phyloP scores from a whole-genome alignment of 2,888 invertebrate genomes.

The Yponomeuta malinellus region DNA sequence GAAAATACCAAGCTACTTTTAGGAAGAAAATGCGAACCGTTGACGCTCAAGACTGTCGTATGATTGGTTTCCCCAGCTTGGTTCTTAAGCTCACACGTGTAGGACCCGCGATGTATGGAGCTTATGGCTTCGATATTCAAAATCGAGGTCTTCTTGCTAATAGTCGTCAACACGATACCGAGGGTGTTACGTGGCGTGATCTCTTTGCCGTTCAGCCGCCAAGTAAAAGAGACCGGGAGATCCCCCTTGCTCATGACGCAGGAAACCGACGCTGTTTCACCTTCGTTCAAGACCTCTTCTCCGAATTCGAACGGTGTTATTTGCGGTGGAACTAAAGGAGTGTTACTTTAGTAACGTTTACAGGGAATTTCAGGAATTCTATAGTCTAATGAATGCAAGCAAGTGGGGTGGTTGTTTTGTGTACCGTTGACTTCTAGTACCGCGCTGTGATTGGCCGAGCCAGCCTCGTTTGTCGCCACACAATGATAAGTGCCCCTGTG shows the following conservation, averaged over 20 bases:
- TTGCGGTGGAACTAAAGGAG: conserved; percentile 80
- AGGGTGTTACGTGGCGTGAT: conserved; percentile 67
- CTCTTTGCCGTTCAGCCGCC: conserved; percentile 78
- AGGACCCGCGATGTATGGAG: conserved; percentile 78
- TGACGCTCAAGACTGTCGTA: conserved; percentile 76
- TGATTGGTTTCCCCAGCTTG: conserved; percentile 76
- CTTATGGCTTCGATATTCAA: conserved; percentile 79
- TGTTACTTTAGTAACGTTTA: conserved; percentile 26
- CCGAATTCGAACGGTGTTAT: conserved; percentile 86
- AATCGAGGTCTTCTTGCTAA: conserved; percentile 79
- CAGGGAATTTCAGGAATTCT: conserved; percentile 21
- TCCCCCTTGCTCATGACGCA: conserved; percentile 89
- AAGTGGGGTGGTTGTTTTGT: neutral
- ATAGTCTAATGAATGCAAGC: conserved; percentile 7
- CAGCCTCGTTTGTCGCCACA: conserved; percentile 82
- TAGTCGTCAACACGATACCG: conserved; percentile 76
- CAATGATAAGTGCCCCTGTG: conserved; percentile 87
- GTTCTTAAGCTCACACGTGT: conserved; percentile 80
- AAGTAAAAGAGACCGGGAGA: conserved; percentile 84
- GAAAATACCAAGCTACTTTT: conserved; percentile 6
- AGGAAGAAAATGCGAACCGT: conserved; percentile 63
- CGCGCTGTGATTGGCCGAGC: conserved; percentile 80
- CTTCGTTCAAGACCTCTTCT: conserved; percentile 82
- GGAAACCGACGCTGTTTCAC: conserved; percentile 82
- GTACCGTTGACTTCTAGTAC: conserved; percentile 84